A percentile compares a stretch with the other conserved stretches of the same genome.
These are phyloP conservation scores for Neuroterus valhalla DNA, from an alignment of 1,140 invertebrate genomes.

Conservation along the genomic window DNA sequence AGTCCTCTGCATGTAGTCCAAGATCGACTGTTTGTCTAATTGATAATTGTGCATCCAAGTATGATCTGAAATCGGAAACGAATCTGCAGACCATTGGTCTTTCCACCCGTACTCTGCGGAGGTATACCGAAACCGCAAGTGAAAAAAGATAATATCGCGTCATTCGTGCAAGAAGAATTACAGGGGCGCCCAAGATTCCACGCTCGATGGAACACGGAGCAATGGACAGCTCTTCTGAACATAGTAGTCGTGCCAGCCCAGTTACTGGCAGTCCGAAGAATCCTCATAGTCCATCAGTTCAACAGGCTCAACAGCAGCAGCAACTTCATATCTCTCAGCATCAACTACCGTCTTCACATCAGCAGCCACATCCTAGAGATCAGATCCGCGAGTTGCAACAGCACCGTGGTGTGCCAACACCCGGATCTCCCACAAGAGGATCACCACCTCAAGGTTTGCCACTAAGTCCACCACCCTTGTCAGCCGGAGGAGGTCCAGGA, in stretches of 20 bases:
- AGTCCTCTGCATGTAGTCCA: background rate
- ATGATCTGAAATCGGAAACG: background rate
- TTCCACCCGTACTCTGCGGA: conserved; percentile 27
- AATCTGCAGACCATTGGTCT: conserved; percentile 5
- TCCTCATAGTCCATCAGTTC: conserved; percentile 58
- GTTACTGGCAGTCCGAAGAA: conserved; percentile 69
- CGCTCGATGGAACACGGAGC: conserved; percentile 70
- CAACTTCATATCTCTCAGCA: conserved; percentile 41
- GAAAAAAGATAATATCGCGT: background rate
- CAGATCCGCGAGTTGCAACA: conserved; percentile 66
- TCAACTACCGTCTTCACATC: conserved; percentile 48
- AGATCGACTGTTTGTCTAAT: background rate
- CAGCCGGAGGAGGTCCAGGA: conserved; percentile 67
- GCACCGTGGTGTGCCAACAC: conserved; percentile 72
- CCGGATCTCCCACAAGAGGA: conserved; percentile 71
- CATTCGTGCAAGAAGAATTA: background rate
- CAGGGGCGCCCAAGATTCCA: conserved; percentile 41
- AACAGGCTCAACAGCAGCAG: conserved; percentile 45
- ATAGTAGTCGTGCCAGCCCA: conserved; percentile 73
- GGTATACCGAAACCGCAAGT: conserved; percentile 7
- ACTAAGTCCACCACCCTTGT: conserved; percentile 82
- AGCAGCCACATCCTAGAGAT: conserved; percentile 66
- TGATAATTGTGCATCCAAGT: background rate
- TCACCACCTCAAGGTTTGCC: conserved; percentile 78
- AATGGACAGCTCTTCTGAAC: conserved; percentile 81